Base-by-base conservation (phyloP, 2,888 invertebrate genomes). In the Sisyra nigra region DNA sequence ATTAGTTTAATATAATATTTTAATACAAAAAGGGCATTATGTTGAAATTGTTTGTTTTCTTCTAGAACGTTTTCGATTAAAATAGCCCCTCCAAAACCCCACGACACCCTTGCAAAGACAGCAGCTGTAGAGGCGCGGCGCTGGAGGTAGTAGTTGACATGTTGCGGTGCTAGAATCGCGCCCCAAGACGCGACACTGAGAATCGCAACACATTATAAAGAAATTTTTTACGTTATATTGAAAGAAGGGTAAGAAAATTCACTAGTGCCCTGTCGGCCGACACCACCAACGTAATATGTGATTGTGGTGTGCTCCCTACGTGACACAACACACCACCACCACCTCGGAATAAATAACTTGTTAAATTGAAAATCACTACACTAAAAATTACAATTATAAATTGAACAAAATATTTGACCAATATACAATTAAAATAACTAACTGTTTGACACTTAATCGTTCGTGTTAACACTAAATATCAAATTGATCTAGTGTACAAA, bases 61-160 rank as follows among this genome's bases (percentile, higher is more conserved):
- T 69, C 77, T 75, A 69, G 73, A 72, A 66, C 75, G 73, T 71
- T 77, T 80, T 69, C 74, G 74, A 74, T 76, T 81, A 70, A 79
- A 80, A 74, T 74, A 81, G 69, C 80, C 80, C 71, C 73, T 80
- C 80, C 80, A 80, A 71, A 73, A 73, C 67, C 80, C 80, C 72
- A 81, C 75, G 71, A 78, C 74, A 73, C 76, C 75, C 71, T 73
- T 78, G 67, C 71, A 69, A 60, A 70, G 67, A 68, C 65, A 69
- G 69, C 74, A 71, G 62, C 70, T 71, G 64, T 72, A 74, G 66
- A 67, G 49, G 50, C 58, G 56, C 55, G 51, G 50, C 50, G 48
- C 44, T 35, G 38, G 40, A 41, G 41, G 41, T 37, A 37, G 42
- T 14, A n/a, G 14, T 15, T 15, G 33, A 32, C 19, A 24, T 24